Evolutionary conservation across 2,113 vertebrate genomes (phyloP).

Genomic region (Pterocles gutturalis): DNA sequence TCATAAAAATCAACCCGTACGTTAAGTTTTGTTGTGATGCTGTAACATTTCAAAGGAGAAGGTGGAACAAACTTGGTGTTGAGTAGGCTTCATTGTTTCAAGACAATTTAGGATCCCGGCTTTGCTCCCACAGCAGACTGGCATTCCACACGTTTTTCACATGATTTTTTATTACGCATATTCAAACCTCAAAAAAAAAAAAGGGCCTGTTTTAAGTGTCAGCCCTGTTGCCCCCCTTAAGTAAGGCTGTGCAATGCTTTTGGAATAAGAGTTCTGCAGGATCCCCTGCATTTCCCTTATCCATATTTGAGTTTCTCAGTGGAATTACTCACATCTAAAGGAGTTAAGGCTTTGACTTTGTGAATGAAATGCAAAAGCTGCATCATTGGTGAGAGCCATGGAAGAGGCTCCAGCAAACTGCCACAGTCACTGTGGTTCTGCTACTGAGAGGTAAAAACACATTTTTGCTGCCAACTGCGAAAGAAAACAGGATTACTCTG

Average conservation of each 20-base stretch:
- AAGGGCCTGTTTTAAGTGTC: not conserved
- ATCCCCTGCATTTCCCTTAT: not conserved
- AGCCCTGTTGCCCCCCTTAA: not conserved
- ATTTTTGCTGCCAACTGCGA: not conserved
- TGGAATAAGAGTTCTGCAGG: not conserved
- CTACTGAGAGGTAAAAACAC: not conserved
- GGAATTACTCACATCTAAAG: not conserved
- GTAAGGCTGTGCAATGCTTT: not conserved
- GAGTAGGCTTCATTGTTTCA: not conserved
- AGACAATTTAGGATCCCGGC: not conserved
- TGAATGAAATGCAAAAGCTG: not conserved
- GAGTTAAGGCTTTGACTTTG: not conserved
- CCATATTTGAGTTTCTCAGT: not conserved
- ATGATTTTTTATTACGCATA: not conserved
- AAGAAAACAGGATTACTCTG: not conserved
- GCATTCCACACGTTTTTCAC: not conserved
- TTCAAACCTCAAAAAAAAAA: not conserved
- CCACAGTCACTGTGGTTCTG: not conserved
- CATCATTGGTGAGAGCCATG: not conserved
- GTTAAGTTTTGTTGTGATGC: not conserved
- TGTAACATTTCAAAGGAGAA: not conserved
- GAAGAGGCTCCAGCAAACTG: not conserved
- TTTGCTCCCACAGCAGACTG: not conserved
- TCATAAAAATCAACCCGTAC: not conserved
- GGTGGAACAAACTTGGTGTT: not conserved